Percentiles rank a stretch among this genome's conserved stretches.
Conservation (phyloP, 2,113 vertebrate genomes). For the Cyanoramphus novaezelandiae region DNA sequence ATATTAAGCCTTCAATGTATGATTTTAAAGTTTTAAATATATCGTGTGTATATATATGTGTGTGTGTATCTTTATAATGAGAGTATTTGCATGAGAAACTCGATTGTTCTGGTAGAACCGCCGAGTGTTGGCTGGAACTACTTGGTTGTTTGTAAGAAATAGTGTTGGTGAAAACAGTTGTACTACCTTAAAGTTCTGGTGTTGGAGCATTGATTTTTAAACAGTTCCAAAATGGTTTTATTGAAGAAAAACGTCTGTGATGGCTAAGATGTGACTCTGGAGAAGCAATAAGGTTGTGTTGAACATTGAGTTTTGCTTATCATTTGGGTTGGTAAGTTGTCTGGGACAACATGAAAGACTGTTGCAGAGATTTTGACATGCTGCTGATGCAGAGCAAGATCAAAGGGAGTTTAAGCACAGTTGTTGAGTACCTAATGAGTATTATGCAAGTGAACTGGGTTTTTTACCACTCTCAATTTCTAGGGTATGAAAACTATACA, state of each 20-base stretch:
- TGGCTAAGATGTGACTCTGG: neutral
- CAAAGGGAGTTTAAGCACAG: neutral
- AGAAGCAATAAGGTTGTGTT: neutral
- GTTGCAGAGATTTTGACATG: neutral
- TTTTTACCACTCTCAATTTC: neutral
- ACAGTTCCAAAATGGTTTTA: neutral
- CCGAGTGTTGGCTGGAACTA: neutral
- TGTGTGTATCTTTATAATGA: neutral
- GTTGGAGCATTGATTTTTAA: neutral
- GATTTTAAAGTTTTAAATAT: neutral
- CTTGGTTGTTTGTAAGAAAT: neutral
- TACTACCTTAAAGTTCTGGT: neutral
- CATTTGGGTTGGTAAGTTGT: neutral
- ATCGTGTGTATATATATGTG: neutral
- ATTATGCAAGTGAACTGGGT: slow-evolving; percentile 12
- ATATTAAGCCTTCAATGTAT: neutral
- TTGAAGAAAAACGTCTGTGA: neutral
- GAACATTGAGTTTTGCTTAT: neutral
- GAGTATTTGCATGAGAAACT: neutral
- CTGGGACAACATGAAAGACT: neutral
- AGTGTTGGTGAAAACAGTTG: neutral
- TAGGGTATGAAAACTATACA: neutral
- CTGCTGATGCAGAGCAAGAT: neutral
- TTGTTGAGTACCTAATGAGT: neutral
- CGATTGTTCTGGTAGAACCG: neutral